Base-by-base conservation (phyloP, 2,888 invertebrate species). In the Dicyrtomina minuta region DNA sequence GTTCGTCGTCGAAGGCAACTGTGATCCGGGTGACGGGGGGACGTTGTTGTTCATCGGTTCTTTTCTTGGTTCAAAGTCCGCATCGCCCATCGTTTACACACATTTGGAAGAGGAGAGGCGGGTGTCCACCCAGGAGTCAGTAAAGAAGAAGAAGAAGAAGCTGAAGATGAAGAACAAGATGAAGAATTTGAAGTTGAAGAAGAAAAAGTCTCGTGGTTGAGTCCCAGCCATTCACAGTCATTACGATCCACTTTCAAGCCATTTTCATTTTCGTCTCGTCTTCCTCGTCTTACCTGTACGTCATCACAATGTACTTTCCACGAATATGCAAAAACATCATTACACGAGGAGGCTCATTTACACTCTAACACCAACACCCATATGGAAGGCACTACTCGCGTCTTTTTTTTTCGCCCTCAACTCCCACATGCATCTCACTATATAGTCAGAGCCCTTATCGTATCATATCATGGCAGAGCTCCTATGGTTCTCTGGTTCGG, bases 21-120 rank as follows among this genome's bases (percentile, higher is more conserved):
- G 74, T 70, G 71, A 71, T 65, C 73, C 71, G 73, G 76, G 73
- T 66, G 73, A 71, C 61, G 73, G 74, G 72, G 77, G 70, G 56
- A 73, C 74, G 75, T 76, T 74, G 75, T 75, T 77, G 75, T 77
- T 77, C 77, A 77, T 77, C 75, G 75, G 75, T 58, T 68, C 71
- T 62, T 68, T 64, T 64, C 68, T 68, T 62, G 68, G 62, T 22
- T 68, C 68, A 64, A 68, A 68, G 55, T 64, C 68, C 53, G 68
- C 64, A 27, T 68, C 68, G 62, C 68, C 68, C 68, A 64, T 67
- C 59, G 17, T 67, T 46, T 55, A 58, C 51, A 26, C 33, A 20
- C 20, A 2, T 2, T 12, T 33, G 62, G 46, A 55, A 22, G 33
- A 53, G 12, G n/a, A 24, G 53, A 65, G 24, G 43, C 44, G 55